Conservation (phyloP, 2,113 vertebrate genomes). For the Anguilla japonica region DNA sequence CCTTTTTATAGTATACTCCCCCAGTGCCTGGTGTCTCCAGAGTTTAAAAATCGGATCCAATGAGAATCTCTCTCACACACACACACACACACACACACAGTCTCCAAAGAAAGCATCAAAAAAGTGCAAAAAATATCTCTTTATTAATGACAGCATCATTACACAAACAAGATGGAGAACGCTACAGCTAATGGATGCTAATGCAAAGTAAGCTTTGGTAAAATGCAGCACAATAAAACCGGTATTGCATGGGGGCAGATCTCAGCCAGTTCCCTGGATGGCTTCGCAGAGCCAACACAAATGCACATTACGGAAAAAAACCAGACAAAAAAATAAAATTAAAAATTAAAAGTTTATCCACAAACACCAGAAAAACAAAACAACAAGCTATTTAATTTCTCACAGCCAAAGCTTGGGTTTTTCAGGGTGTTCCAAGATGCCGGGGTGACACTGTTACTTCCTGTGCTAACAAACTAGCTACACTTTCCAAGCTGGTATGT, state of each 20-base stretch:
- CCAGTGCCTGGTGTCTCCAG: too few species aligned
- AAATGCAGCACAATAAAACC: slow-evolving; percentile 40
- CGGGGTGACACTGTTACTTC: neutral
- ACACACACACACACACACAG: neutral
- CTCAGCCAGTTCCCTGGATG: slow-evolving; percentile 14
- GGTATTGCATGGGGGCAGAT: slow-evolving; percentile 22
- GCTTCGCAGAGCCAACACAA: slow-evolving; percentile 34
- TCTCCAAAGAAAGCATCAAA: neutral
- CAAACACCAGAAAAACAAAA: slow-evolving; percentile 21
- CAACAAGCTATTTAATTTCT: neutral
- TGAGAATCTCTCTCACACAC: neutral
- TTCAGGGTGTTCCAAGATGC: neutral
- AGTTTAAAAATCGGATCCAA: too few species aligned
- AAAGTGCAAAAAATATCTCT: slow-evolving; percentile 59
- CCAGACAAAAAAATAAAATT: neutral
- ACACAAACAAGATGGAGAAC: slow-evolving; percentile 45
- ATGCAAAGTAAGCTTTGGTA: slow-evolving; percentile 50
- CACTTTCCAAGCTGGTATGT: neutral
- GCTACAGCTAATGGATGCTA: slow-evolving; percentile 36
- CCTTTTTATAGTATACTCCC: too few species aligned
- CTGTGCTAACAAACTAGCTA: neutral
- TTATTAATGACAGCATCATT: slow-evolving; percentile 50
- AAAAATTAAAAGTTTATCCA: slow-evolving; percentile 2
- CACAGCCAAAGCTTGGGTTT: neutral
- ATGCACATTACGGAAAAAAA: slow-evolving; percentile 29